These are phyloP conservation scores for Ophion obscuratus DNA, from an alignment of 2,888 invertebrate species.

Conservation along the genomic window DNA sequence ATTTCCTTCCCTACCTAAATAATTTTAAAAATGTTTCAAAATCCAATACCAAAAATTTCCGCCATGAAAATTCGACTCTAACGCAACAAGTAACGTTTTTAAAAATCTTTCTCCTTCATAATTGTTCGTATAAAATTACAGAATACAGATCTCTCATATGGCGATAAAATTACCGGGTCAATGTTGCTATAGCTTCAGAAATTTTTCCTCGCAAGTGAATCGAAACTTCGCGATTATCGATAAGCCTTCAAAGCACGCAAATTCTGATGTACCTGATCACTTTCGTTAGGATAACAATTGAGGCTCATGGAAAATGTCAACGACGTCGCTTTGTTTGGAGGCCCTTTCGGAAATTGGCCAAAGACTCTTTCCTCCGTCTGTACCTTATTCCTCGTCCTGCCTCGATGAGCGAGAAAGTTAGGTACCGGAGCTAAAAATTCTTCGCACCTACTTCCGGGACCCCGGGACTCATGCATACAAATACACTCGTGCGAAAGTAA, in stretches of 20 bases:
- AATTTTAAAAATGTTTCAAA: background rate
- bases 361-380: background rate
- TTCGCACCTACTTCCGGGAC: conserved; percentile 5
- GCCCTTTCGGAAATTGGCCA: background rate
- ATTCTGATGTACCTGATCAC: background rate
- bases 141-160: background rate
- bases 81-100: background rate
- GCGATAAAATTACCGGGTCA: background rate
- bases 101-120: background rate
- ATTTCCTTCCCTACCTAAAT: background rate
- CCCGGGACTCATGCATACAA: conserved; percentile 22
- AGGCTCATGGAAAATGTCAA: conserved; percentile 1
- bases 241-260: background rate
- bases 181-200: background rate
- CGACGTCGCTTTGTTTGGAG: background rate
- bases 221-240: background rate
- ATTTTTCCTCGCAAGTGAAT: background rate
- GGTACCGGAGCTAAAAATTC: background rate
- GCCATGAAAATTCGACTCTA: background rate
- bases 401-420: background rate
- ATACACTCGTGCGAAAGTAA: background rate
- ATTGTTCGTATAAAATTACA: background rate
- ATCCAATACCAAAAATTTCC: background rate
- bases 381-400: background rate
- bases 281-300: background rate